These are phyloP conservation scores for Bellardia bayeri DNA, from an alignment of 2,888 invertebrate species.

Conservation along the genomic window DNA sequence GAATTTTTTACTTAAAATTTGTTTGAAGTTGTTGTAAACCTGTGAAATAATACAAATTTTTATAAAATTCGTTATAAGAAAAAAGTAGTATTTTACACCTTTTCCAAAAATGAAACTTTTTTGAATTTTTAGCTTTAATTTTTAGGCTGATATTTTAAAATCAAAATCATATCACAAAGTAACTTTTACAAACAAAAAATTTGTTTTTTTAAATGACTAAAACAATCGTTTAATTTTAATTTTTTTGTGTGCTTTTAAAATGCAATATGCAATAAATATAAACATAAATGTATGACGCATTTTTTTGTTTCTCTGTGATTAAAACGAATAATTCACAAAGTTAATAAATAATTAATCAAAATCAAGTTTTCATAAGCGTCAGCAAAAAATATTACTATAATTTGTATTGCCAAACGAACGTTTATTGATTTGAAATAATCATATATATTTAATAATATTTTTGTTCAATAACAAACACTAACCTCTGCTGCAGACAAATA, in stretches of 20 bases:
- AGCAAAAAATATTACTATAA: neutral
- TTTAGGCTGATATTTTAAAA: too few species aligned
- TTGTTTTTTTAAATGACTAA: too few species aligned
- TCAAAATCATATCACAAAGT: too few species aligned
- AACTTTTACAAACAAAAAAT: too few species aligned
- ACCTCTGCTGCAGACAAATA: neutral
- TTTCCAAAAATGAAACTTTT: too few species aligned
- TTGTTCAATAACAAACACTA: neutral
- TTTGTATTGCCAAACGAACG: neutral
- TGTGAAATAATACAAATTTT: too few species aligned
- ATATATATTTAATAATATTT: neutral
- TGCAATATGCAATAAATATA: neutral
- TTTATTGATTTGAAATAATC: too few species aligned
- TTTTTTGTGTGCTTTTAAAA: neutral
- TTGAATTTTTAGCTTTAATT: too few species aligned
- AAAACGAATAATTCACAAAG: neutral
- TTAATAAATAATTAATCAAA: neutral
- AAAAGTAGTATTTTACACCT: too few species aligned
- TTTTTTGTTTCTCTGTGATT: neutral
- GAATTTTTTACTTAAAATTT: too few species aligned
- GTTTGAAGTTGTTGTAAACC: too few species aligned
- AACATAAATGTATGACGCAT: slow-evolving; percentile 12
- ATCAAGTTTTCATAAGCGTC: neutral
- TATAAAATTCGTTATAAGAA: too few species aligned
- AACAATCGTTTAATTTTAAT: neutral